phyloP scores from a whole-genome alignment of 2,113 vertebrate species.

The Gavialis gangeticus region DNA sequence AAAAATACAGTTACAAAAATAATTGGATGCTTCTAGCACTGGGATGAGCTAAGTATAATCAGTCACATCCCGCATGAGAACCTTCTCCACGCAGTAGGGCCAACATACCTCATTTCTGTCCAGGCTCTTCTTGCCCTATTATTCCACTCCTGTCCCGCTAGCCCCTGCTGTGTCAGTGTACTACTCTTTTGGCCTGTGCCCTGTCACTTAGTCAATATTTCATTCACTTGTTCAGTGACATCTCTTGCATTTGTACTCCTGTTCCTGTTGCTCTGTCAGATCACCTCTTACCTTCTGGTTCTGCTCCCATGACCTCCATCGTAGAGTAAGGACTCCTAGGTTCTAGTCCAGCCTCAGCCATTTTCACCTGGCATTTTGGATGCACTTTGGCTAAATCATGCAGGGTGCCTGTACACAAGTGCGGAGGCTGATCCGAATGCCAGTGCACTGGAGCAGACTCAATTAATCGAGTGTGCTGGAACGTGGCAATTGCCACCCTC shows the following conservation, averaged over 20 bases:
- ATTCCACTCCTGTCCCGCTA: not conserved
- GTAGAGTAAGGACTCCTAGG: no score
- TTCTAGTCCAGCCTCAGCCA: no score
- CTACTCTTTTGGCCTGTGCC: not conserved
- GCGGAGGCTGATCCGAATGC: no score
- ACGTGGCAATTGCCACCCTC: no score
- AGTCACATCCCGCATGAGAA: fast-evolving
- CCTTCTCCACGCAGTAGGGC: not conserved
- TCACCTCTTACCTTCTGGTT: not conserved
- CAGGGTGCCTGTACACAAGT: no score
- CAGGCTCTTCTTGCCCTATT: no score
- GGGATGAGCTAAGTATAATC: fast-evolving
- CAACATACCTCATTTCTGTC: not conserved
- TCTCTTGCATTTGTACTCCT: not conserved
- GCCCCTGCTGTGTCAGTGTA: not conserved
- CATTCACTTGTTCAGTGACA: not conserved
- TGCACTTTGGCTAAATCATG: no score
- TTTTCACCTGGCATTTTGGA: no score
- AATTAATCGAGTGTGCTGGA: no score
- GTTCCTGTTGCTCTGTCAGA: no score
- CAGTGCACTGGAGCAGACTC: no score
- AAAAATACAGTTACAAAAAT: not conserved
- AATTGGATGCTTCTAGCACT: not conserved
- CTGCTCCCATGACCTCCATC: not conserved
- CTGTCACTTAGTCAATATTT: fast-evolving